These are phyloP conservation scores for Stichopus horrens DNA, from an alignment of 53 echinoderm and acorn worm species.

Conservation along the genomic window DNA sequence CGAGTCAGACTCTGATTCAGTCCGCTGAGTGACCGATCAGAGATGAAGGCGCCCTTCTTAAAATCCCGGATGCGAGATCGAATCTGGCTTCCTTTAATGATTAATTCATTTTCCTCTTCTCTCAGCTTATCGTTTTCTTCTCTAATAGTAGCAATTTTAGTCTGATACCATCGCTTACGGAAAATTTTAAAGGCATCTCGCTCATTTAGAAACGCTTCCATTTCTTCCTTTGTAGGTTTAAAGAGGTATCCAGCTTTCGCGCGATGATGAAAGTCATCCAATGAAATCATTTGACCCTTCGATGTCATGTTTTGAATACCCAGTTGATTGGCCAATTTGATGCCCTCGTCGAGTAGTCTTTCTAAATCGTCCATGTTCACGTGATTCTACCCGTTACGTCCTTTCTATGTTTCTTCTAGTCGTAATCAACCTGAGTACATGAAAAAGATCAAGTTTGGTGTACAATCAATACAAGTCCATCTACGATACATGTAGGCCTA, in stretches of 20 bases:
- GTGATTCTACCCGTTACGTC: background rate
- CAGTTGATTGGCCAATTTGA: background rate
- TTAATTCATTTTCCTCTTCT: conserved; percentile 17
- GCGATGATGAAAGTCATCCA: background rate
- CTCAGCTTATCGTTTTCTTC: conserved; percentile 25
- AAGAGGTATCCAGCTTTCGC: conserved; percentile 2
- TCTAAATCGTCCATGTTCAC: background rate
- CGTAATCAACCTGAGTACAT: too few relatives aligned
- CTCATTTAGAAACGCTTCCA: background rate
- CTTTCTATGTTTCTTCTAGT: too few relatives aligned
- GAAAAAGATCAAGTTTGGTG: too few relatives aligned
- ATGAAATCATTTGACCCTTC: conserved; percentile 27
- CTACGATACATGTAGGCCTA: too few relatives aligned
- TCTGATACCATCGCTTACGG: conserved; percentile 39
- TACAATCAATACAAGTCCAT: too few relatives aligned
- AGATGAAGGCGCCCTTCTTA: conserved; percentile 37
- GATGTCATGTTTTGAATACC: conserved; percentile 6
- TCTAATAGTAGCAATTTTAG: background rate
- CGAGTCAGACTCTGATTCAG: conserved; percentile 30
- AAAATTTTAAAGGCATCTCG: background rate
- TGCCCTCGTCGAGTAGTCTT: conserved; percentile 9
- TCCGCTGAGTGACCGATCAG: conserved; percentile 30
- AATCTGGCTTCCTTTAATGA: conserved; percentile 26
- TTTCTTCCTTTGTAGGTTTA: background rate
- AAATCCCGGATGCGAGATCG: conserved; percentile 27